Percentiles rank a stretch among this genome's conserved stretches.
Conservation (phyloP, 2,797 vertebrate genomes). For the Sylvia borin region DNA sequence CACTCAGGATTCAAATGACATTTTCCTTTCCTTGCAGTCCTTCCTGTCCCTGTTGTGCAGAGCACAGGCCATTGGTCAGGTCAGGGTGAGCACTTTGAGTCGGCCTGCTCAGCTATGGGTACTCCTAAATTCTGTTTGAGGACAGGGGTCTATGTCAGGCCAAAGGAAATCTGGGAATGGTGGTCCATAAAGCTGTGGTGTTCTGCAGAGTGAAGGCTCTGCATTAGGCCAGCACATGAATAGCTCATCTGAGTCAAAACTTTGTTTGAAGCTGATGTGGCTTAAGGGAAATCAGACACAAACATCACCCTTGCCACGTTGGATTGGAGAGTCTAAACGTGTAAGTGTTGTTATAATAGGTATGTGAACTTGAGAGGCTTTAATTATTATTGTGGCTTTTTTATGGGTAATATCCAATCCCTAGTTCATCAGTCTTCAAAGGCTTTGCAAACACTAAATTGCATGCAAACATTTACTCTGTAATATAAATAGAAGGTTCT, state of each 20-base stretch:
- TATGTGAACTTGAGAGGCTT: constrained; percentile 25
- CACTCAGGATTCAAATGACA: rapidly evolving
- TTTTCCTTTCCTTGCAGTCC: not conserved
- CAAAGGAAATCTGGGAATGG: not conserved
- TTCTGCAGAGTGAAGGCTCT: not conserved
- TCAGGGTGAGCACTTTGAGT: not conserved
- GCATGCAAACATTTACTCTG: not conserved
- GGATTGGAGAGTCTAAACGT: not conserved
- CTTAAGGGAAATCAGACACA: not conserved
- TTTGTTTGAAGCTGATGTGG: not conserved
- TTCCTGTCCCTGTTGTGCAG: not conserved
- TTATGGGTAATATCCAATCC: not conserved
- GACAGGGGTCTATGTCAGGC: not conserved
- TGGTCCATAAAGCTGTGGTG: not conserved
- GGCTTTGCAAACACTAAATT: not conserved
- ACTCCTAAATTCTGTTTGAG: not conserved
- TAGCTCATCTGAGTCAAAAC: not conserved
- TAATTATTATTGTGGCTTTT: constrained; percentile 56
- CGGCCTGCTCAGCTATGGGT: not conserved
- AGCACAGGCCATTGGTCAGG: not conserved
- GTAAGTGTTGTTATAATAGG: constrained; percentile 14
- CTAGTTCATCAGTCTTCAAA: constrained; percentile 48
- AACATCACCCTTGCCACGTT: not conserved
- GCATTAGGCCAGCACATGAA: not conserved
- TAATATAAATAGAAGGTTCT: constrained; percentile 52